Percentiles rank a stretch among this genome's conserved stretches.
Conservation (phyloP, 2,797 vertebrate genomes). For the Lutjanus argentimaculatus region DNA sequence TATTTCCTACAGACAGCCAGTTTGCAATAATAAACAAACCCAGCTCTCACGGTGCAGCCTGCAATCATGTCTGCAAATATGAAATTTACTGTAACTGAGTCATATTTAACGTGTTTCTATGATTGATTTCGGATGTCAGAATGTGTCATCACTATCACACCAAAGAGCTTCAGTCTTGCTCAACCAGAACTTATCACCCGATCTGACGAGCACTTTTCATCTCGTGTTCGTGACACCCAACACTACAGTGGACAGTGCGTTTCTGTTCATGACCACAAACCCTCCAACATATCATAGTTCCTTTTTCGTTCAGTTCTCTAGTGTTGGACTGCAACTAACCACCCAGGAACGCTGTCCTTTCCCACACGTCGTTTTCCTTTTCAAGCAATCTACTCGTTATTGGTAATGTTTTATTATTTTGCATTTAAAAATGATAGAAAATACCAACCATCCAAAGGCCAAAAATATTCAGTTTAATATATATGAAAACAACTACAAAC, state of each 20-base stretch:
- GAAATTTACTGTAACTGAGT: background rate
- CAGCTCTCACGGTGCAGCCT: background rate
- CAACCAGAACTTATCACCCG: conserved; percentile 19
- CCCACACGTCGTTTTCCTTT: conserved; percentile 18
- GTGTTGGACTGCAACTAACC: background rate
- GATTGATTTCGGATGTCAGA: conserved; percentile 6
- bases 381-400: background rate
- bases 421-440: background rate
- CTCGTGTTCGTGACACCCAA: conserved; percentile 4
- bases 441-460: background rate
- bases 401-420: background rate
- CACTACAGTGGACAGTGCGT: conserved; percentile 5
- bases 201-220: conserved; percentile 11
- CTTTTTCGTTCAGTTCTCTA: conserved; percentile 30
- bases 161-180: background rate
- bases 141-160: background rate
- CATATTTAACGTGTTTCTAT: background rate
- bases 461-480: background rate
- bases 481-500: too few relatives aligned
- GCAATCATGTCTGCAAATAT: background rate
- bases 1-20: background rate
- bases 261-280: conserved; percentile 50
- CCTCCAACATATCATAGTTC: conserved; percentile 6
- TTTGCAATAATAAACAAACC: conserved; percentile 11
- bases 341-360: too few relatives aligned